These are phyloP conservation scores for Campoplex capitator DNA, from an alignment of 2,888 invertebrate genomes.

Conservation along the genomic window DNA sequence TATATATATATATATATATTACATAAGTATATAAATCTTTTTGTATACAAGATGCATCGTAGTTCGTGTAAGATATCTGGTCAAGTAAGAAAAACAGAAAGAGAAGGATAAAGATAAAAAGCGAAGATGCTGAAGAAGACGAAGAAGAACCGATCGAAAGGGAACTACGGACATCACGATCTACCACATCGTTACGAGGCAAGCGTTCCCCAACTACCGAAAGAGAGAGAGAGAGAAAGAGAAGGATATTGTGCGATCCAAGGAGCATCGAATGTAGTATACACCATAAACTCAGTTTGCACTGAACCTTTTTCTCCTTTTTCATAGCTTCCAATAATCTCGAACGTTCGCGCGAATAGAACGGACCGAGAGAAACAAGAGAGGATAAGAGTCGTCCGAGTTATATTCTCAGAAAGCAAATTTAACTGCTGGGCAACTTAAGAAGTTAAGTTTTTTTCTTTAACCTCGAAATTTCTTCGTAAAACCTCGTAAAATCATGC, in stretches of 20 bases:
- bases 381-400: slow-evolving; percentile 19
- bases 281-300: slow-evolving; percentile 36
- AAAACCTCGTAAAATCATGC: slow-evolving; percentile 14
- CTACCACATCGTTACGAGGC: slow-evolving; percentile 62
- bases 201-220: slow-evolving; percentile 60
- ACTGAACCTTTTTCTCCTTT: slow-evolving; percentile 35
- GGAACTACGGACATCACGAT: slow-evolving; percentile 56
- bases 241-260: slow-evolving; percentile 34
- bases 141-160: slow-evolving; percentile 39
- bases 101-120: slow-evolving; percentile 36
- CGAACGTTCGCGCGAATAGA: slow-evolving; percentile 62
- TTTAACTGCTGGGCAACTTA: slow-evolving; percentile 72
- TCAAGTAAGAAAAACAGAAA: slow-evolving; percentile 34
- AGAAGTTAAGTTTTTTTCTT: slow-evolving; percentile 1
- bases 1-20: too few relatives aligned
- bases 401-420: slow-evolving; percentile 79
- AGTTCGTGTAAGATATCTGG: slow-evolving; percentile 35
- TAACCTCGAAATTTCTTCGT: not conserved
- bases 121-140: slow-evolving; percentile 31
- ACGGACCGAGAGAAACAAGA: slow-evolving; percentile 23
- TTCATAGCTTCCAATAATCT: slow-evolving; percentile 76
- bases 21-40: slow-evolving; percentile 26
- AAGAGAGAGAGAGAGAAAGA: slow-evolving; percentile 16
- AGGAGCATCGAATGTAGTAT: slow-evolving; percentile 54
- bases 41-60: slow-evolving; percentile 42